A percentile compares a stretch with the other conserved stretches of the same genome.
Conservation (phyloP, 1,140 invertebrate species). For the Drosophila athabasca region DNA sequence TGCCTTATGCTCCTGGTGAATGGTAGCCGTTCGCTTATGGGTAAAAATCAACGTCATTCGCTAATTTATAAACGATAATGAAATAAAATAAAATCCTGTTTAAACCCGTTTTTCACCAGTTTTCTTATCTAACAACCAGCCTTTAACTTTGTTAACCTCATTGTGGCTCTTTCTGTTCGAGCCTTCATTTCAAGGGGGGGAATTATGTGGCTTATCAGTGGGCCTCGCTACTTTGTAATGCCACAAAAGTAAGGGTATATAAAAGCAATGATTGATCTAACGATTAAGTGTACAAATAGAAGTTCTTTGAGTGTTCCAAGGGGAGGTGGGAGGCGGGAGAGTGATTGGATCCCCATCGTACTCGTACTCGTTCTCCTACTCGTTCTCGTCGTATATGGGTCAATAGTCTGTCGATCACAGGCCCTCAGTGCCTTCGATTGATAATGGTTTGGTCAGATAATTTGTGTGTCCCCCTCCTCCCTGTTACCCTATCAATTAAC, state of each 20-base stretch:
- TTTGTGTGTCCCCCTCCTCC: conserved; percentile 15
- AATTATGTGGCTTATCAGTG: conserved; percentile 29
- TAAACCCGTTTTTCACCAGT: too few relatives aligned
- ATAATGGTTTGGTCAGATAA: conserved; percentile 57
- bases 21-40: too few relatives aligned
- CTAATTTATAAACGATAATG: too few relatives aligned
- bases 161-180: too few relatives aligned
- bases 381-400: conserved; percentile 43
- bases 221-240: conserved; percentile 7
- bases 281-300: conserved; percentile 44
- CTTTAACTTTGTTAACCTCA: too few relatives aligned
- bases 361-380: neutral
- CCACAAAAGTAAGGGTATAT: conserved; percentile 36
- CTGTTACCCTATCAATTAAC: conserved; percentile 17
- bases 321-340: neutral
- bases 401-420: conserved; percentile 47
- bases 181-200: conserved; percentile 3
- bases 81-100: too few relatives aligned
- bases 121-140: too few relatives aligned
- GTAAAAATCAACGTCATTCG: too few relatives aligned
- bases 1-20: too few relatives aligned
- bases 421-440: conserved; percentile 23
- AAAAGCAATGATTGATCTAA: conserved; percentile 52
- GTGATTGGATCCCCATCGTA: conserved; percentile 10
- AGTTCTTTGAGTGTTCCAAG: conserved; percentile 17